Conservation (phyloP, 2,113 vertebrate genomes). For the rat (Rattus norvegicus) region DNA sequence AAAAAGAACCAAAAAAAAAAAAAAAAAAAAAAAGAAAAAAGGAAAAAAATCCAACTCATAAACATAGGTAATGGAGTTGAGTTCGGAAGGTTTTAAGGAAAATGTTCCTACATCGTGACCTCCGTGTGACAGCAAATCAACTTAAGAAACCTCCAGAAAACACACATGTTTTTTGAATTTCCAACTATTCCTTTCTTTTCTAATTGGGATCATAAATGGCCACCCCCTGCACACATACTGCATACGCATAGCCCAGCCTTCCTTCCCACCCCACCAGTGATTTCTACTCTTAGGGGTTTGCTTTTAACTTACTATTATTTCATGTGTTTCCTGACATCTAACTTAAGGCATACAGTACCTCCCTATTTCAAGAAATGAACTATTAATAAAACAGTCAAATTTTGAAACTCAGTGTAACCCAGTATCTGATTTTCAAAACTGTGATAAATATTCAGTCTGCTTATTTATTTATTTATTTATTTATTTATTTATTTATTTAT, state of each 20-base stretch:
- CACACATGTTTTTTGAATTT: background rate
- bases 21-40: no score
- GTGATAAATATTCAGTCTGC: background rate
- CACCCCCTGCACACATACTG: background rate
- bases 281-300: background rate
- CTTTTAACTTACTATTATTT: background rate
- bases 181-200: conserved; percentile 5
- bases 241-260: background rate
- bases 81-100: background rate
- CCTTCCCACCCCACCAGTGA: background rate
- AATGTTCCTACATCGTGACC: background rate
- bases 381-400: background rate
- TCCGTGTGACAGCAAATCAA: background rate
- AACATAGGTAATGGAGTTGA: background rate
- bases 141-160: conserved; percentile 12
- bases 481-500: background rate
- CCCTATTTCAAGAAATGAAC: background rate
- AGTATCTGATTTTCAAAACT: conserved; percentile 44
- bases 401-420: background rate
- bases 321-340: background rate
- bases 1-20: no score
- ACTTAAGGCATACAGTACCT: background rate
- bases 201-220: conserved; percentile 14
- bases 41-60: background rate
- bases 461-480: no score